Evolutionary conservation across 1,140 invertebrate species (phyloP).

Genomic region (Kradibia gibbosae): DNA sequence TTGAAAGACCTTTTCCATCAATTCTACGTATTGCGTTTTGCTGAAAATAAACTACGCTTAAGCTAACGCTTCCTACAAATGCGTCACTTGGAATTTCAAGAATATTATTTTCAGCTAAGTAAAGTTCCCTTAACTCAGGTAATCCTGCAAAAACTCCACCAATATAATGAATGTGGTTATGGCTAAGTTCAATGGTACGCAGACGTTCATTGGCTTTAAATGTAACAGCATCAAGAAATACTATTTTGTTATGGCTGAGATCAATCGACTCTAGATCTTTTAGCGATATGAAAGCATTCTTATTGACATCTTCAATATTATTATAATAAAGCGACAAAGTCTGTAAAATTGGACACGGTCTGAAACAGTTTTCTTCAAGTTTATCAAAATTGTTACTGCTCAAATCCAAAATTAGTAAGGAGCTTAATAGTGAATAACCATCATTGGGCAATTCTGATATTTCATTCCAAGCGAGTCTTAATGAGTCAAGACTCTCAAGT

Average conservation of each 20-base stretch:
- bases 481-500: conserved; percentile 80
- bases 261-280: conserved; percentile 86
- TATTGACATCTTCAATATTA: conserved; percentile 83
- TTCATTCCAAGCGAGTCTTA: conserved; percentile 89
- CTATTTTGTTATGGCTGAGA: conserved; percentile 90
- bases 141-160: conserved; percentile 86
- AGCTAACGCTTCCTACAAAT: conserved; percentile 82
- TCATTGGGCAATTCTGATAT: conserved; percentile 81
- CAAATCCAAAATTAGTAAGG: conserved; percentile 85
- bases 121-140: conserved; percentile 84
- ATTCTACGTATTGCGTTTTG: conserved; percentile 88
- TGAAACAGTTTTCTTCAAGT: conserved; percentile 83
- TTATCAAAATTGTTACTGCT: conserved; percentile 88
- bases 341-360: conserved; percentile 83
- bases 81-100: conserved; percentile 86
- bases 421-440: conserved; percentile 80
- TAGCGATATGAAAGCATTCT: conserved; percentile 82
- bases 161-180: conserved; percentile 91
- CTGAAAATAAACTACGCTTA: conserved; percentile 89
- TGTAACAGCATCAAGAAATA: conserved; percentile 79
- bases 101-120: conserved; percentile 93
- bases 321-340: conserved; percentile 89
- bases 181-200: conserved; percentile 87
- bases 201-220: conserved; percentile 84
- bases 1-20: conserved; percentile 81